These are phyloP conservation scores for Lydus trimaculatus DNA, from an alignment of 2,888 invertebrate genomes.

Conservation along the genomic window DNA sequence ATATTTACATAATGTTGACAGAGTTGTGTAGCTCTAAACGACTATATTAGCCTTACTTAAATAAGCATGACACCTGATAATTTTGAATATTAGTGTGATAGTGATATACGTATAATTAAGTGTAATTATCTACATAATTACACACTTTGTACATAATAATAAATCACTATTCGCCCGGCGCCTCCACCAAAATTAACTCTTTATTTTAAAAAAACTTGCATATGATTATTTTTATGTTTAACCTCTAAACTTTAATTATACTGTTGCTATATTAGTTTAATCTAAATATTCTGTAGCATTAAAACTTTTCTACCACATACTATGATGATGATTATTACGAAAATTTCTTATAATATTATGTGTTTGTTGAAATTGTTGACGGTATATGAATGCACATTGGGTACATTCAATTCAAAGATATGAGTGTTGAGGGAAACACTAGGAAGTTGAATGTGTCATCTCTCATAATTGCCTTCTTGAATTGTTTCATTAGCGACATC, in stretches of 20 bases:
- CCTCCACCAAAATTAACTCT: background rate
- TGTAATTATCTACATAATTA: no score
- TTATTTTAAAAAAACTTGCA: no score
- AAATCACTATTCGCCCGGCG: background rate
- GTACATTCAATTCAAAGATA: conserved; percentile 38
- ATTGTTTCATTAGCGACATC: conserved; percentile 62
- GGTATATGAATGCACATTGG: conserved; percentile 29
- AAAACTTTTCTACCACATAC: background rate
- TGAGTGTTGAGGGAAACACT: conserved; percentile 50
- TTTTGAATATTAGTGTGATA: no score
- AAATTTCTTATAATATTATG: background rate
- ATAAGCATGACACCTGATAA: no score
- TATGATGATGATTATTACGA: background rate
- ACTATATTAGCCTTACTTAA: no score
- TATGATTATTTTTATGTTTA: background rate
- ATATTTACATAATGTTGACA: no score
- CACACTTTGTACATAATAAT: no score
- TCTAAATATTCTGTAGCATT: background rate
- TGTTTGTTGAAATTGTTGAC: conserved; percentile 21
- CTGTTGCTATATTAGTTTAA: background rate
- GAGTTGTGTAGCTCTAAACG: no score
- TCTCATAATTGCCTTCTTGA: conserved; percentile 61
- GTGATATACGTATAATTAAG: no score
- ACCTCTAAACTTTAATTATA: background rate
- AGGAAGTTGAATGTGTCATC: conserved; percentile 58